Evolutionary conservation across 2,888 invertebrate species (phyloP), one percentile per base, ranked within the genome.

Genomic region (Drosophila flavopinicola): DNA sequence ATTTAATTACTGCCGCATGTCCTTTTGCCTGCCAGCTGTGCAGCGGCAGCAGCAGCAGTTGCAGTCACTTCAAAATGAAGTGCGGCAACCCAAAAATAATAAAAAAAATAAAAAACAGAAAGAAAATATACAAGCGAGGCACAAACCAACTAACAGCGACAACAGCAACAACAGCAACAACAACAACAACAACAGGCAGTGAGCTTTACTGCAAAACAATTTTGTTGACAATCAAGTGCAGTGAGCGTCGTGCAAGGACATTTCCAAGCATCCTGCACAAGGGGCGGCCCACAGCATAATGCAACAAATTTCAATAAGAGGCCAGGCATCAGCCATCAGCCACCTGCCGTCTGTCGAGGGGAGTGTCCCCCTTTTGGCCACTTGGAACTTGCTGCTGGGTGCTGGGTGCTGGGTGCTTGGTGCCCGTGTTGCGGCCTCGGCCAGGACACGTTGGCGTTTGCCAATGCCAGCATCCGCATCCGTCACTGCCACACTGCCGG

Each of bases 151-250:
- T n/a, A n/a, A n/a, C n/a, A n/a, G n/a, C n/a, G n/a, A 33, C 51
- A 71, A 45, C 42, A 48, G 39, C 51, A 45, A 56, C 35, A 39
- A 47, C 24, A 25, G 29, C n/a, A n/a, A n/a, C n/a, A n/a, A 33
- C 51, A 71, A 45, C 42, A 48, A 41, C 51, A 45, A 56, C 35
- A 39, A 47, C 24, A 25, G 29, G 24, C 37, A 30, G 32, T 47
- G 37, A 47, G 65, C 66, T 65, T 52, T 47, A 67, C 67, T 56
- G 60, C 83, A 79, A 76, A 79, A 86, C 84, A 73, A 85, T 85
- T 85, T 78, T 85, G 80, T 80, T 79, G 80, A 85, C 80, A 83
- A 80, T 80, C 80, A 79, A 85, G 86, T 85, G 78, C 85, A 71
- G 78, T 57, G 64, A 73, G 80, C 70, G 58, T 53, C 63, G 59